These are phyloP conservation scores for Pachliopta kotzebuea DNA, from an alignment of 2,888 invertebrate genomes.

Conservation along the genomic window DNA sequence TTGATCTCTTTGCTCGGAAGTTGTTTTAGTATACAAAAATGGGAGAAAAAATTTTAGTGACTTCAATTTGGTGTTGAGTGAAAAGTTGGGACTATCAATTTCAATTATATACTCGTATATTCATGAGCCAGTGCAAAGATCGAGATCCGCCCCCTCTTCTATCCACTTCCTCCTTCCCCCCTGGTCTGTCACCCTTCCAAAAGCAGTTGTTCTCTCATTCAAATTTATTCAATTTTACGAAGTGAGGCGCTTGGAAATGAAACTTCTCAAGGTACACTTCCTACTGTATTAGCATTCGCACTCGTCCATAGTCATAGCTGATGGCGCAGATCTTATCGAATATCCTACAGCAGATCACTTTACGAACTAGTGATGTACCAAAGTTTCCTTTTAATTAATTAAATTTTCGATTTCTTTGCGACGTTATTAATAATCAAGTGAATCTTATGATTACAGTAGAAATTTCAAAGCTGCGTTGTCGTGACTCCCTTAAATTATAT, in stretches of 20 bases:
- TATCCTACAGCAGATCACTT: conserved; percentile 17
- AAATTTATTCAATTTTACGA: conserved; percentile 75
- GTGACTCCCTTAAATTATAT: too few relatives aligned
- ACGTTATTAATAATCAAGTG: too few relatives aligned
- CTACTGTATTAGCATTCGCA: conserved; percentile 60
- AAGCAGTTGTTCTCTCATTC: conserved; percentile 54
- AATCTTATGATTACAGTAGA: too few relatives aligned
- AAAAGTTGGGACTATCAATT: not conserved
- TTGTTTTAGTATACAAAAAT: too few relatives aligned
- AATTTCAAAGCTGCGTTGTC: too few relatives aligned
- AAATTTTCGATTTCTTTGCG: too few relatives aligned
- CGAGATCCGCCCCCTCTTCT: not conserved
- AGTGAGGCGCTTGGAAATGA: conserved; percentile 67
- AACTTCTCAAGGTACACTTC: conserved; percentile 59
- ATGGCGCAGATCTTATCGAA: conserved; percentile 25
- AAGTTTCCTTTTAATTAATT: too few relatives aligned
- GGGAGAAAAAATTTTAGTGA: not conserved
- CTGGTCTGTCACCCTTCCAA: not conserved
- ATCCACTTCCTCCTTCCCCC: not conserved
- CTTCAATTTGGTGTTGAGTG: not conserved
- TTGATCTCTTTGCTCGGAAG: too few relatives aligned
- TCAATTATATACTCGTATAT: conserved; percentile 11
- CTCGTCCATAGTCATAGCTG: conserved; percentile 35
- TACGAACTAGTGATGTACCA: conserved; percentile 16
- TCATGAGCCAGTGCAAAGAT: not conserved